A percentile compares a stretch with the other conserved stretches of the same genome.
phyloP scores from a whole-genome alignment of 2,888 invertebrate genomes.

The Mesorhabditis spiculigera region DNA sequence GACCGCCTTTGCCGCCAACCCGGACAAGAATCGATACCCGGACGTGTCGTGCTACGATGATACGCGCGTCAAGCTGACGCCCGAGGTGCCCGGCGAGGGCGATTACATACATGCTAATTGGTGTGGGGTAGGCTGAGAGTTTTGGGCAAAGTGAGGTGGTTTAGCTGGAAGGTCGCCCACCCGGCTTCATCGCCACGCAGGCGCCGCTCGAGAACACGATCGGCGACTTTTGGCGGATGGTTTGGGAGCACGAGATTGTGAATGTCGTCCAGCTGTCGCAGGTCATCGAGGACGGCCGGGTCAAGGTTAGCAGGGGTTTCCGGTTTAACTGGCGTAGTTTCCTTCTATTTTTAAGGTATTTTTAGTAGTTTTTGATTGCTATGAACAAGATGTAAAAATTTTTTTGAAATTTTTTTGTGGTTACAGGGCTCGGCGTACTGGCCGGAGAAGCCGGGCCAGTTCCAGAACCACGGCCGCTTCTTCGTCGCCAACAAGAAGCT shows the following conservation, averaged over 20 bases:
- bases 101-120: no score
- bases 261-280: conserved; percentile 86
- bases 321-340: no score
- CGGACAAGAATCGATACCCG: neutral
- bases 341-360: neutral
- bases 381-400: neutral
- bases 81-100: no score
- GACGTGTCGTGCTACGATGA: neutral
- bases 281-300: neutral
- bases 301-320: neutral
- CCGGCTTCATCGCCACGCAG: conserved; percentile 91
- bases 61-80: no score
- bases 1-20: neutral
- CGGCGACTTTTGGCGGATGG: conserved; percentile 98
- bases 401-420: neutral
- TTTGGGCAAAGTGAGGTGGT: no score
- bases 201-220: conserved; percentile 91
- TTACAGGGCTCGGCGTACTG: conserved; percentile 1
- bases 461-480: neutral
- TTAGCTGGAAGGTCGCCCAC: conserved; percentile 62
- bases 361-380: neutral
- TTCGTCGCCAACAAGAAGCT: conserved; percentile 2
- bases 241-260: conserved; percentile 98
- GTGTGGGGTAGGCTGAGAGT: no score
- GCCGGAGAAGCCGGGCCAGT: conserved; percentile 3